These are phyloP conservation scores for Diploptera punctata DNA, from an alignment of 2,888 invertebrate genomes.

Conservation along the genomic window DNA sequence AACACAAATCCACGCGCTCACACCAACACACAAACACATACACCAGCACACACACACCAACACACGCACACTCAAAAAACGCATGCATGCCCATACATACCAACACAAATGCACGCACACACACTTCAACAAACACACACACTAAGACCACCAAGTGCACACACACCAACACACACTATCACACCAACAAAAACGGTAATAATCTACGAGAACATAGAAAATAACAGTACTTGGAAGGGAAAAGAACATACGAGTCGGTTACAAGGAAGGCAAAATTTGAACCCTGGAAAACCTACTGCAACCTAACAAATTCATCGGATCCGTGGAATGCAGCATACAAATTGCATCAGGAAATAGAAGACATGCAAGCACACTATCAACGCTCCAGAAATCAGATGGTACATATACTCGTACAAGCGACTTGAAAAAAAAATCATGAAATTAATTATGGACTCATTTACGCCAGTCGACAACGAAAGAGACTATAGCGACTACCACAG, in stretches of 20 bases:
- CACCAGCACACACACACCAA: too few relatives aligned
- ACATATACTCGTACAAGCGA: neutral
- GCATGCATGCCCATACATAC: too few relatives aligned
- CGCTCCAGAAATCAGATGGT: neutral
- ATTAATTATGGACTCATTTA: neutral
- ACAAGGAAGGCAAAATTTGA: neutral
- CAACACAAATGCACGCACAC: too few relatives aligned
- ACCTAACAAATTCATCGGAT: neutral
- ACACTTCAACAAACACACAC: too few relatives aligned
- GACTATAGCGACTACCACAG: neutral
- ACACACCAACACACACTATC: too few relatives aligned
- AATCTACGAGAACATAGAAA: neutral
- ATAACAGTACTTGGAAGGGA: constrained; percentile 7
- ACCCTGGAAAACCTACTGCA: neutral
- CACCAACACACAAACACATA: too few relatives aligned
- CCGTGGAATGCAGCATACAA: neutral
- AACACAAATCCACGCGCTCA: too few relatives aligned
- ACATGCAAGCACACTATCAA: neutral
- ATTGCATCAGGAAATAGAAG: neutral
- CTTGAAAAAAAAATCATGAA: neutral
- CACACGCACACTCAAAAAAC: too few relatives aligned
- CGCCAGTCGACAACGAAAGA: neutral
- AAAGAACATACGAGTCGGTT: neutral
- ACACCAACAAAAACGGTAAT: neutral
- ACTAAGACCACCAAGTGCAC: too few relatives aligned